Percentiles rank a stretch among this genome's conserved stretches.
These are phyloP conservation scores for Eudemis profundana DNA, from an alignment of 2,888 invertebrate species.

Conservation along the genomic window DNA sequence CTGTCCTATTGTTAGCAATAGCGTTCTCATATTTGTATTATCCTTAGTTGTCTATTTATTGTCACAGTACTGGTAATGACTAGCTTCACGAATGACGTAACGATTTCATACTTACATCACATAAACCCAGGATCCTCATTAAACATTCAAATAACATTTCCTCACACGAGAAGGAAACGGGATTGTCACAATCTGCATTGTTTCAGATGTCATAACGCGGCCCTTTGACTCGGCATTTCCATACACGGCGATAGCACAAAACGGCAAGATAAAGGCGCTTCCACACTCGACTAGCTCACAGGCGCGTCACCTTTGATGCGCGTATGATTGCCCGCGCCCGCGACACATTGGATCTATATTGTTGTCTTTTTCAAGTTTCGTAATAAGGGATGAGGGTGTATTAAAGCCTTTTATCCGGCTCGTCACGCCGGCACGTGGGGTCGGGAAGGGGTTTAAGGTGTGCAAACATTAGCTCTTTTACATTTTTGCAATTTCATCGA, in stretches of 20 bases:
- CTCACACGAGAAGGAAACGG: constrained; percentile 78
- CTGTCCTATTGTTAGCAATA: not conserved
- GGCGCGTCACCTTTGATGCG: constrained; percentile 82
- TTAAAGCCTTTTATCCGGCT: constrained; percentile 86
- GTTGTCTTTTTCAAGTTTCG: constrained; percentile 86
- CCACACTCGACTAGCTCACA: constrained; percentile 80
- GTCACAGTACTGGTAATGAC: constrained; percentile 5
- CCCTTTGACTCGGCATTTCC: constrained; percentile 79
- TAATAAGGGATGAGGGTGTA: constrained; percentile 86
- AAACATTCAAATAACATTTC: constrained; percentile 81
- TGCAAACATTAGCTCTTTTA: constrained; percentile 85
- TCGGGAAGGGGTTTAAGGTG: constrained; percentile 85
- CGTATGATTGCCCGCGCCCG: constrained; percentile 84
- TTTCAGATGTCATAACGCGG: constrained; percentile 83
- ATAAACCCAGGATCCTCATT: constrained; percentile 74
- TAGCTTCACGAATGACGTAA: constrained; percentile 18
- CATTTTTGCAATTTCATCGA: constrained; percentile 85
- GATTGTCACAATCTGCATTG: constrained; percentile 83
- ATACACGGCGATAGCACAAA: constrained; percentile 73
- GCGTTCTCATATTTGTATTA: not conserved
- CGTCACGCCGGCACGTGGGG: constrained; percentile 82
- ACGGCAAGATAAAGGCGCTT: constrained; percentile 74
- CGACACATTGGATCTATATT: constrained; percentile 85
- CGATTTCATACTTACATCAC: constrained; percentile 59
- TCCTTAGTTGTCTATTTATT: not conserved